A percentile compares a stretch with the other conserved stretches of the same genome.
These are phyloP conservation scores for Antechinus stuartii DNA, from an alignment of 2,113 vertebrate genomes.

Conservation along the genomic window DNA sequence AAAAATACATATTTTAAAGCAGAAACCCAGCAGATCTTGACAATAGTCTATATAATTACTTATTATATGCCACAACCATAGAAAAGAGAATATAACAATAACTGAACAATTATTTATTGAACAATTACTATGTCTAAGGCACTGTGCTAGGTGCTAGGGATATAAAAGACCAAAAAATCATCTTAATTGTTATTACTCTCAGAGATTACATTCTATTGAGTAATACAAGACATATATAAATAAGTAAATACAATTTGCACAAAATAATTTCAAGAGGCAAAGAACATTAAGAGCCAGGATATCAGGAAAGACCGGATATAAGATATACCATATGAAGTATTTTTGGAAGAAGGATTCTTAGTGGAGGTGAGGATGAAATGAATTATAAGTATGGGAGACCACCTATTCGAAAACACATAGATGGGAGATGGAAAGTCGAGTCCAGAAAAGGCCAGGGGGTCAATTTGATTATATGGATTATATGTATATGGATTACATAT, in stretches of 20 bases:
- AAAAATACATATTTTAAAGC: constrained; percentile 56
- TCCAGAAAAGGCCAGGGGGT: neutral
- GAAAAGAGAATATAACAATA: constrained; percentile 22
- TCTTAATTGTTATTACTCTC: neutral
- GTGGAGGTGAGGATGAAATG: neutral
- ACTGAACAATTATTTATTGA: neutral
- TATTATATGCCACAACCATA: constrained; percentile 31
- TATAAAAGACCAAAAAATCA: neutral
- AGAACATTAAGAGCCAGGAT: neutral
- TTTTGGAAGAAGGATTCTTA: neutral
- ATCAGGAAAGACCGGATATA: neutral
- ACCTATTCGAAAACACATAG: neutral
- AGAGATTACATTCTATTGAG: neutral
- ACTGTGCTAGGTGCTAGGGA: neutral
- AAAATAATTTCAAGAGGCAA: neutral
- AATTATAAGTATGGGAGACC: neutral
- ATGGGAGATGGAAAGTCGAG: neutral
- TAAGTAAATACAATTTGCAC: neutral
- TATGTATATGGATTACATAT: too few relatives aligned
- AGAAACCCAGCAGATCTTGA: constrained; percentile 23
- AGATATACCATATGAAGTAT: neutral
- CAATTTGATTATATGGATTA: neutral
- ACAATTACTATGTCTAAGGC: neutral
- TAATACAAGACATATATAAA: neutral
- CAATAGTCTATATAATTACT: constrained; percentile 25